Percentiles rank a stretch among this genome's conserved stretches.
Conservation (phyloP, 2,888 invertebrate species). For the Spatulosminthurus flaviceps region DNA sequence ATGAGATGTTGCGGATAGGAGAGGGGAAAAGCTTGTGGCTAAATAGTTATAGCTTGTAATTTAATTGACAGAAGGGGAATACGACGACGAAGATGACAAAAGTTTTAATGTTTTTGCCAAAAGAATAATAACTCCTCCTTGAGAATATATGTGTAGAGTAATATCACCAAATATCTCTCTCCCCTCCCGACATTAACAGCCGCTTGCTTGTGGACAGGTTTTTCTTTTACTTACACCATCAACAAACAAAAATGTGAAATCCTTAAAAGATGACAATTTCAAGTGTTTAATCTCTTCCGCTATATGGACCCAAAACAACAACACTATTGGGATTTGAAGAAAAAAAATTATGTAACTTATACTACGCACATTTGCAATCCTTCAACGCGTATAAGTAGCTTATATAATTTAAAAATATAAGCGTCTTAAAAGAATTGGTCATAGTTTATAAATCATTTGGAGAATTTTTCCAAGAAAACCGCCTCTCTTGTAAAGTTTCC, state of each 20-base stretch:
- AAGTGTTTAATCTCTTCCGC: slow-evolving; percentile 45
- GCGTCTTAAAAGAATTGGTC: slow-evolving; percentile 31
- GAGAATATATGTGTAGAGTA: not conserved
- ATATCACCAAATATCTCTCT: not conserved
- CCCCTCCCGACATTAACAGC: not conserved
- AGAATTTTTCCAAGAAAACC: slow-evolving; percentile 22
- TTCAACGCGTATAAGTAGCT: no score
- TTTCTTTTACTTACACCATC: slow-evolving; percentile 20
- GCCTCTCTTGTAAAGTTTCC: not conserved
- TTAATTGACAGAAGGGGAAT: not conserved
- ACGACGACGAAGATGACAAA: not conserved
- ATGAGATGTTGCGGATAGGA: not conserved
- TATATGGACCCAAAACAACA: not conserved
- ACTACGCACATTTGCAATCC: no score
- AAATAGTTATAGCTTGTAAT: not conserved
- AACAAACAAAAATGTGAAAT: slow-evolving; percentile 14
- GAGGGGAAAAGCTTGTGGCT: not conserved
- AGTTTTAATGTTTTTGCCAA: not conserved
- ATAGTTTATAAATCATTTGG: slow-evolving; percentile 35
- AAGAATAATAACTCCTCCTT: not conserved
- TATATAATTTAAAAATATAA: not conserved
- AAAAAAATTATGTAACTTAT: no score
- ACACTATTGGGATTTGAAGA: not conserved
- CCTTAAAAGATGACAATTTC: slow-evolving; percentile 38
- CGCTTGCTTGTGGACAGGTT: slow-evolving; percentile 19